Percentiles rank a stretch among this genome's conserved stretches.
Conservation (phyloP, 2,797 vertebrate species). For the Cuniculus paca region DNA sequence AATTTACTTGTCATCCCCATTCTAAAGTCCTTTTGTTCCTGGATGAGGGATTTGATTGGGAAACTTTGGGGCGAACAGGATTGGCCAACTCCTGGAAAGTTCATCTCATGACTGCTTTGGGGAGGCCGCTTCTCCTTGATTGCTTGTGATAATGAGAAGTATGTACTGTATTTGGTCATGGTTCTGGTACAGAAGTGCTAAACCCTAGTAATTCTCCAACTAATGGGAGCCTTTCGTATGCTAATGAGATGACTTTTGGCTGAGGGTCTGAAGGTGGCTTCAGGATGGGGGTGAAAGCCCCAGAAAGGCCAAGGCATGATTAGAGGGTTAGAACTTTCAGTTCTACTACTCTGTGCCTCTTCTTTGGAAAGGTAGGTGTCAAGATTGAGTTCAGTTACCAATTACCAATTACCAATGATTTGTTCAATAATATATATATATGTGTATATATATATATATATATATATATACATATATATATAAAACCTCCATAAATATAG, state of each 20-base stretch:
- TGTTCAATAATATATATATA: background rate
- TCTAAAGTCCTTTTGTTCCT: background rate
- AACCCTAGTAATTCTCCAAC: background rate
- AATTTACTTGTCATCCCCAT: background rate
- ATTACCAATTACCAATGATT: background rate
- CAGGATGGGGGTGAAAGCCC: background rate
- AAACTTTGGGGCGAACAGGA: background rate
- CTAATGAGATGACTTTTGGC: background rate
- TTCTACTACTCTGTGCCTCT: background rate
- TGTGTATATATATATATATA: background rate
- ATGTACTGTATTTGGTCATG: background rate
- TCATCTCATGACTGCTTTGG: background rate
- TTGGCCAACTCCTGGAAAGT: background rate
- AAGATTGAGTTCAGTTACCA: background rate
- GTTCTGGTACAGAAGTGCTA: background rate
- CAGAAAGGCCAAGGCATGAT: background rate
- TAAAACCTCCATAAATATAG: background rate
- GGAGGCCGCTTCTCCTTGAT: background rate
- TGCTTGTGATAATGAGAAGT: background rate
- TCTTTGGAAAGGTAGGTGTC: background rate
- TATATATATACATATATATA: background rate
- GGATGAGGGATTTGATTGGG: background rate
- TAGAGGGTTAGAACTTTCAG: background rate
- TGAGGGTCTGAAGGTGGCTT: background rate
- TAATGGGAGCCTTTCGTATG: background rate